Evolutionary conservation across 2,888 invertebrate genomes (phyloP), one percentile per base, ranked within the genome.

Genomic region (Empis livida): DNA sequence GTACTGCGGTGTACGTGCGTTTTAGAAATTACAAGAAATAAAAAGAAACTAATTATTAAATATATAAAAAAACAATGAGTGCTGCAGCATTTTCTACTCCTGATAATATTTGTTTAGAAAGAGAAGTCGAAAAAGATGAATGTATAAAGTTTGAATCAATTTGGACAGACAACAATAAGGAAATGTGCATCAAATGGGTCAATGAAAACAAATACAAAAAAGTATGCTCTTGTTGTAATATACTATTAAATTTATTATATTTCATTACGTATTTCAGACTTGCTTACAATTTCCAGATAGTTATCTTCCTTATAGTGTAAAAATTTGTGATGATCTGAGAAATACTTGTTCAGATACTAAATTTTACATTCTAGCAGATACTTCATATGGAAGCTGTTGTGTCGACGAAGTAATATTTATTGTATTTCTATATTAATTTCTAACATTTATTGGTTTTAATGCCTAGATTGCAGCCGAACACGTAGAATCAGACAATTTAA

Each of bases 381-480:
- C 92, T 10, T 84, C 91, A 1, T 94, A 91, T 67, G 92, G 90
- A 55, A 92, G 88, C 77, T 84, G 61, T 51, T 61, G 76, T 69
- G 69, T 63, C 11, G 64, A 65, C 52, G 65, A 65, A 48, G 61
- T 61, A 52, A 41, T 31, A 39, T 38, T 13, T 45, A 4, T n/a
- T 20, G 1, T 31, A 37, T n/a, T 10, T 45, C 14, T 37, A 1
- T 42, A n/a, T n/a, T n/a, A n/a, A n/a, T n/a, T n/a, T n/a, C n/a
- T n/a, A n/a, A n/a, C n/a, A n/a, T n/a, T n/a, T n/a, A n/a, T 20
- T 15, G 20, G 16, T 27, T 37, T 44, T 43, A 35, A 20, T 65
- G n/a, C n/a, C n/a, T n/a, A 91, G 91, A 80, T 94, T 31, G 86
- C 93, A 2, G 91, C 94, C 0, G 81, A 86, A 64, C 96, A 96